Conservation (phyloP, 2,888 invertebrate species). For the Aleiodes testaceus region DNA sequence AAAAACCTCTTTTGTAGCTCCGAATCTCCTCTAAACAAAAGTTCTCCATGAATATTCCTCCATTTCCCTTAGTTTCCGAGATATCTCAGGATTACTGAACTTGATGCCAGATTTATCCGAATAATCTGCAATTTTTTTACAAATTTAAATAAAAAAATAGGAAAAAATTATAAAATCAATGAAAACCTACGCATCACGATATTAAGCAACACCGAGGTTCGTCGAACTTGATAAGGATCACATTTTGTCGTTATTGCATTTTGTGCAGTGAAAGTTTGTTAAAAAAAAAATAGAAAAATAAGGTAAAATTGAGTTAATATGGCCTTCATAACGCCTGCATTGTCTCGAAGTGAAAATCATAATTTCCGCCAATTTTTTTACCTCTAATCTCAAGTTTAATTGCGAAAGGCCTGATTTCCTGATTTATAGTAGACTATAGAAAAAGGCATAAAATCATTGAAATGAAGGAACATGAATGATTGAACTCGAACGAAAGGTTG, state of each 20-base stretch:
- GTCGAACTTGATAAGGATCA: constrained; percentile 26
- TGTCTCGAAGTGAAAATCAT: constrained; percentile 8
- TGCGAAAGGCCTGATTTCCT: too few relatives aligned
- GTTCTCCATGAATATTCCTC: too few relatives aligned
- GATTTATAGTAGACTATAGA: too few relatives aligned
- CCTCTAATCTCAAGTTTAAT: too few relatives aligned
- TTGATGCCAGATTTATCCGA: too few relatives aligned
- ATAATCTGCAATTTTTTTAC: too few relatives aligned
- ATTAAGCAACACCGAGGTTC: constrained; percentile 5
- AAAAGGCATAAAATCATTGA: not conserved
- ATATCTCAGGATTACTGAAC: too few relatives aligned
- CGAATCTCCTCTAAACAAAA: too few relatives aligned
- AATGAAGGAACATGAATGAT: not conserved
- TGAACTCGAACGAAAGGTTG: constrained; percentile 14
- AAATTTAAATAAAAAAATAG: too few relatives aligned
- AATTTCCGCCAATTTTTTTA: constrained; percentile 1
- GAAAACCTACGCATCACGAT: constrained; percentile 1
- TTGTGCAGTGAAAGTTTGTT: constrained; percentile 22
- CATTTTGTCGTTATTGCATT: constrained; percentile 24
- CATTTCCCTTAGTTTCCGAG: too few relatives aligned
- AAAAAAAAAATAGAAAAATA: not conserved
- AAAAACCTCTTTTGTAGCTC: too few relatives aligned
- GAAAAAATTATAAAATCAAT: not conserved
- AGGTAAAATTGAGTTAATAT: constrained; percentile 14
- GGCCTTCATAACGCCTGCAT: constrained; percentile 16